Conservation (phyloP, 2,888 invertebrate species). For the Cenopis cana region DNA sequence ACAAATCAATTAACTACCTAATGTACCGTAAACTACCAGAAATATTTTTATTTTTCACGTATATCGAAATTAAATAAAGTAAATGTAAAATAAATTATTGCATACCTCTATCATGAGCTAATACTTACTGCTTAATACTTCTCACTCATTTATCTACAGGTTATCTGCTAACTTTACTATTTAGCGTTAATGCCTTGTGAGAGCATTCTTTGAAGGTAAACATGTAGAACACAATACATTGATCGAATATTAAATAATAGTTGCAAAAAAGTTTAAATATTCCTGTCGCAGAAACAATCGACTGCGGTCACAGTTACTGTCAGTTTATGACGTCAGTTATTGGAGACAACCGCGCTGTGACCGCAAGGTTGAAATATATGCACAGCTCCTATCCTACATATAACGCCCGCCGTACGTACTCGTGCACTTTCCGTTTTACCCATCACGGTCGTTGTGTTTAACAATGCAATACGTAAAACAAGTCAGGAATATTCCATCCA, state of each 20-base stretch:
- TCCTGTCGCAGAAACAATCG: conserved; percentile 29
- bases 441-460: conserved; percentile 7
- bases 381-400: conserved; percentile 10
- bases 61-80: no score
- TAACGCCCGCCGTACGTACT: not conserved
- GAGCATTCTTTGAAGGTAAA: no score
- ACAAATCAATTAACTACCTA: conserved; percentile 2
- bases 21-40: not conserved
- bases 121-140: not conserved
- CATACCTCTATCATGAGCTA: not conserved
- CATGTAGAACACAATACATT: no score
- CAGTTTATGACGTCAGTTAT: conserved; percentile 41
- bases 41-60: not conserved
- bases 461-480: not conserved
- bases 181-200: no score
- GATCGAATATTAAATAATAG: not conserved
- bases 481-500: not conserved
- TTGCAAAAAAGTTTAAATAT: conserved; percentile 7
- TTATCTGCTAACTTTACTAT: no score
- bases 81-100: not conserved
- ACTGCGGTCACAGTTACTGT: conserved; percentile 33
- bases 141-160: not conserved
- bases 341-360: conserved; percentile 26
- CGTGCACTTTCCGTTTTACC: conserved; percentile 4
- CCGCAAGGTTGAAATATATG: conserved; percentile 30